Evolutionary conservation across 2,113 vertebrate genomes (phyloP), one percentile per base, ranked within the genome.

Genomic region (Mungos mungo): DNA sequence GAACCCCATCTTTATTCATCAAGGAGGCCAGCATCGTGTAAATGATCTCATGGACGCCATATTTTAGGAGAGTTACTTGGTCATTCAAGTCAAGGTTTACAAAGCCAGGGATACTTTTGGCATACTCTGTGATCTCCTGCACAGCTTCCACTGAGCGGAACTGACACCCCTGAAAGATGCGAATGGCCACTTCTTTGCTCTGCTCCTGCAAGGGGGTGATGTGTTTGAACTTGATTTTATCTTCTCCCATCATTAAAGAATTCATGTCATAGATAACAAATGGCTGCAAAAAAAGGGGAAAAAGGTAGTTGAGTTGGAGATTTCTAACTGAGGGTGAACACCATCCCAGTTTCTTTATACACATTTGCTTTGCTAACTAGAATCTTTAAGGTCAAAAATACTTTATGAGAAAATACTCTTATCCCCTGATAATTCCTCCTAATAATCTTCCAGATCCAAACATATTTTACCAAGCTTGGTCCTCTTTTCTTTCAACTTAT

Each of bases 231-330:
- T 99, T 99, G 98, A 99, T 99, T 88, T 99, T 99, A 96, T 99
- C 99, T 97, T 99, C 99, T 50, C 99, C 99, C 98, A 99, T 99
- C 98, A 99, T 99, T 77, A 99, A 97, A 97, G 99, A 99, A 98
- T 99, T 99, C 99, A 99, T 99, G 98, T 99, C 99, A 45, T 99
- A 99, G 98, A 99, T 99, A 95, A 99, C 99, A 86, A 99, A 99
- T 0, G 99, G 99, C 99, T 99, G 87, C 33, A 98, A 98, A 95
- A 0, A 95, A 95, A 80, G 66, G 92, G 76, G 94, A 1, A 88
- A 88, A 97, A 96, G n/a, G 80, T 13, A 15, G 19, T 12, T 98
- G 87, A 98, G 54, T 88, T 89, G 29, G 92, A 63, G 47, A 72
- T 57, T 72, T 90, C 85, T 96, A 81, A 69, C 65, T 76, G 33